A percentile compares a stretch with the other conserved stretches of the same genome.
Evolutionary conservation across 2,888 invertebrate genomes (phyloP).

Genomic region (Amorpha juglandis): DNA sequence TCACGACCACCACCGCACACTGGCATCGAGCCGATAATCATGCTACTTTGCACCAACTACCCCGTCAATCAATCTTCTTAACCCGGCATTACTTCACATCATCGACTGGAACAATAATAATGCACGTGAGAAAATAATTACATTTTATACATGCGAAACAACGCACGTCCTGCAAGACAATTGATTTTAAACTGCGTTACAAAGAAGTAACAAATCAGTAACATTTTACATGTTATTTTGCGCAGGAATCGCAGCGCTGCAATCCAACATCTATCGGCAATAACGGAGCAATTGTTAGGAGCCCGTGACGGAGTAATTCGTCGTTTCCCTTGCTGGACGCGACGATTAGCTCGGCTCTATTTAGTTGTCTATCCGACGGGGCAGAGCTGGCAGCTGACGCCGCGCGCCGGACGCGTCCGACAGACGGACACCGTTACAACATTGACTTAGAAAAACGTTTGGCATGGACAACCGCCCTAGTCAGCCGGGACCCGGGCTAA

Average conservation of each 20-base stretch:
- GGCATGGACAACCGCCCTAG: slow-evolving; percentile 62
- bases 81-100: slow-evolving; percentile 41
- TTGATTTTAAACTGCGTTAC: slow-evolving; percentile 16
- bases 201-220: slow-evolving; percentile 15
- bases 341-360: slow-evolving; percentile 82
- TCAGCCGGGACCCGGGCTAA: slow-evolving; percentile 6
- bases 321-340: slow-evolving; percentile 80
- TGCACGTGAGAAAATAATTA: slow-evolving; percentile 22
- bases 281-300: slow-evolving; percentile 79
- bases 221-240: slow-evolving; percentile 35
- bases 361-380: slow-evolving; percentile 78
- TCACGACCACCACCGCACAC: slow-evolving; percentile 44
- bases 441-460: slow-evolving; percentile 83
- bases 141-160: slow-evolving; percentile 5
- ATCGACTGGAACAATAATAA: slow-evolving; percentile 20
- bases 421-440: slow-evolving; percentile 80
- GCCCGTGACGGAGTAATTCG: slow-evolving; percentile 80
- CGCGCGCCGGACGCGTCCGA: slow-evolving; percentile 73
- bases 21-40: slow-evolving; percentile 46
- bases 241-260: slow-evolving; percentile 47
- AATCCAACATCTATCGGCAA: slow-evolving; percentile 64
- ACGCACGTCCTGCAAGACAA: not conserved
- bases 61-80: slow-evolving; percentile 56
- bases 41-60: slow-evolving; percentile 58
- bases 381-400: slow-evolving; percentile 80